Evolutionary conservation across 2,113 vertebrate species (phyloP), one percentile per base, ranked within the genome.

Genomic region (Phalacrocorax brasilianus): DNA sequence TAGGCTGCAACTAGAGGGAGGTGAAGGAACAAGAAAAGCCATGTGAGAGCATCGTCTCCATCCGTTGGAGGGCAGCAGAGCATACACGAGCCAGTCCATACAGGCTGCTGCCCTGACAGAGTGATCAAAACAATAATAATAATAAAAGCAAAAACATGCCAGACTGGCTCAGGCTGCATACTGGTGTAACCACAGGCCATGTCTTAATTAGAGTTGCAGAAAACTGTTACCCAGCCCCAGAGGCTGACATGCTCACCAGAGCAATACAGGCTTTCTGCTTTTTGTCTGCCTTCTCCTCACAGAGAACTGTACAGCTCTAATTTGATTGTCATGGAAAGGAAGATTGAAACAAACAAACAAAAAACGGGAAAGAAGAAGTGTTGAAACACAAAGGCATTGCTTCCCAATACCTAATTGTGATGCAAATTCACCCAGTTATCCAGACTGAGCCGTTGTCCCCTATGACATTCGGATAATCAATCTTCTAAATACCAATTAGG

Each of bases 401-500:
- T 96, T 95, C 33, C 89, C 44, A 77, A 47, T 65, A 74, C 15
- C 28, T 71, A 35, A 87, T 72, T 94, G 42, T 85, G 61, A 95
- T 96, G 91, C 73, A 94, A 91, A 95, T 96, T 92, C 52, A 55
- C 50, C n/a, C 63, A 59, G 66, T 74, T 96, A 89, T 53, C 15
- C 83, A 84, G 87, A 68, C 67, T 81, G 76, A 91, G 44, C 56
- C 3, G 0, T 71, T 81, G n/a, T 92, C 47, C 61, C 68, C 73
- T 71, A 55, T 84, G 91, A 94, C 86, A 91, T 92, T 58, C 0
- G 5, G 89, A 95, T 87, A 93, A 97, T 93, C 89, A 84, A 84
- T 95, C 84, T 95, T 89, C 73, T 91, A 94, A 93, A 91, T 61
- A 95, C 21, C 85, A 93, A 45, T 83, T 73, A 82, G 21, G 52